Evolutionary conservation across 2,113 vertebrate genomes (phyloP), one percentile per base, ranked within the genome.

Genomic region (Manacus vitellinus): DNA sequence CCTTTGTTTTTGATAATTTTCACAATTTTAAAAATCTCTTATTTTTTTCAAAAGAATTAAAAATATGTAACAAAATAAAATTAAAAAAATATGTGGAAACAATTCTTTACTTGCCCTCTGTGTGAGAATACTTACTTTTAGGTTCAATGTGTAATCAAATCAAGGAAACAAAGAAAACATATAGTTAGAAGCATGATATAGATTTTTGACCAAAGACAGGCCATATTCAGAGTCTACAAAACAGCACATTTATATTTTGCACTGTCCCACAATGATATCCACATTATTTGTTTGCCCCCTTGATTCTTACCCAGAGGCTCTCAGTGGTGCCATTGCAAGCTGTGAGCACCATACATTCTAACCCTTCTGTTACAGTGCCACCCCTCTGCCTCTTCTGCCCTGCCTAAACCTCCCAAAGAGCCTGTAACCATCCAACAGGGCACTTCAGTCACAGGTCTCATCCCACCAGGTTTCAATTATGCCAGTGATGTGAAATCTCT

Each of bases 191-290:
- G 85, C 91, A 97, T 97, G 76, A 97, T 85, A 82, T 61, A 92
- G 95, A 94, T 91, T 97, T 96, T 96, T 12, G 39, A 94, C 91
- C 95, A 95, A 98, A 97, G 35, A 70, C 43, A 94, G 65, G 82
- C 82, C 62, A 95, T 97, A 95, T 84, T 93, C 52, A 92, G 89
- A 92, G 93, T 92, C 97, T 97, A 91, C 67, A 94, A 98, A 97
- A 94, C 71, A 96, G 94, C 76, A 94, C 44, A 82, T 74, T 97
- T 95, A 95, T 66, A 88, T 47, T 97, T 97, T 88, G 68, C 58
- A 92, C 63, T 89, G 76, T 90, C 27, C 52, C 28, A 30, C 25
- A 52, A 14, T 28, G 51, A 52, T 27, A 54, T 55, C 30, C 30
- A 56, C 55, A 22, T 56, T 56, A 56, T n/a, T 56, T 56, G 31